phyloP scores from a whole-genome alignment of 1,140 invertebrate genomes.

The Macrobrachium nipponense region DNA sequence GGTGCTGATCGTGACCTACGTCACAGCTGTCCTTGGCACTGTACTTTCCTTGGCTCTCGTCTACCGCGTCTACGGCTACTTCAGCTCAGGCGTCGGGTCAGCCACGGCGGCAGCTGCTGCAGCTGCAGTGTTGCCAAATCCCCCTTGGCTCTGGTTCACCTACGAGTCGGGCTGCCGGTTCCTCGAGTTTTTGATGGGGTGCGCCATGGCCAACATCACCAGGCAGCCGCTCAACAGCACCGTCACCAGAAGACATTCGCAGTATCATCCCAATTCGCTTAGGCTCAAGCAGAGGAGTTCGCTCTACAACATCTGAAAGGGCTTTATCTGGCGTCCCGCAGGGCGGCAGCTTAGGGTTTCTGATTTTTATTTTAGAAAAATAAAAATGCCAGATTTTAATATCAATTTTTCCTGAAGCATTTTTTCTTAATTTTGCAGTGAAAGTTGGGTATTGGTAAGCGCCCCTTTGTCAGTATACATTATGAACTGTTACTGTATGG shows the following conservation, averaged over 20 bases:
- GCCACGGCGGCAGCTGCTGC: too few species aligned
- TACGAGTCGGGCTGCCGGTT: slow-evolving; percentile 72
- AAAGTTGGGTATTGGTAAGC: too few species aligned
- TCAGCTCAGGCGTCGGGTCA: slow-evolving; percentile 65
- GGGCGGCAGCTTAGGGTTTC: neutral
- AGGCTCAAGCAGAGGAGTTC: slow-evolving; percentile 68
- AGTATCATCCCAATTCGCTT: slow-evolving; percentile 70
- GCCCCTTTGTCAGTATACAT: too few species aligned
- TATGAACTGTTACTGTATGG: too few species aligned
- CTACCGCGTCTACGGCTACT: slow-evolving; percentile 71
- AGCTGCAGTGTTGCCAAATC: slow-evolving; percentile 67
- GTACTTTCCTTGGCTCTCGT: slow-evolving; percentile 72
- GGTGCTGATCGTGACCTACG: slow-evolving; percentile 72
- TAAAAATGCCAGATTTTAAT: neutral
- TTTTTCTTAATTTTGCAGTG: too few species aligned
- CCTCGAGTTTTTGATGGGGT: slow-evolving; percentile 71
- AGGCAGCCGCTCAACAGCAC: slow-evolving; percentile 72
- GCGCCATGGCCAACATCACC: slow-evolving; percentile 75
- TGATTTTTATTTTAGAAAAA: neutral
- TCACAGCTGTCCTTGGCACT: slow-evolving; percentile 72
- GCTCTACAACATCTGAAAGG: slow-evolving; percentile 5
- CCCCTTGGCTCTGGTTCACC: slow-evolving; percentile 70
- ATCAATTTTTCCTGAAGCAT: too few species aligned
- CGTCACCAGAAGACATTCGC: slow-evolving; percentile 67
- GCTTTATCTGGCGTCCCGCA: neutral